Conservation (phyloP, 1,140 invertebrate species). For the Pollicipes pollicipes region DNA sequence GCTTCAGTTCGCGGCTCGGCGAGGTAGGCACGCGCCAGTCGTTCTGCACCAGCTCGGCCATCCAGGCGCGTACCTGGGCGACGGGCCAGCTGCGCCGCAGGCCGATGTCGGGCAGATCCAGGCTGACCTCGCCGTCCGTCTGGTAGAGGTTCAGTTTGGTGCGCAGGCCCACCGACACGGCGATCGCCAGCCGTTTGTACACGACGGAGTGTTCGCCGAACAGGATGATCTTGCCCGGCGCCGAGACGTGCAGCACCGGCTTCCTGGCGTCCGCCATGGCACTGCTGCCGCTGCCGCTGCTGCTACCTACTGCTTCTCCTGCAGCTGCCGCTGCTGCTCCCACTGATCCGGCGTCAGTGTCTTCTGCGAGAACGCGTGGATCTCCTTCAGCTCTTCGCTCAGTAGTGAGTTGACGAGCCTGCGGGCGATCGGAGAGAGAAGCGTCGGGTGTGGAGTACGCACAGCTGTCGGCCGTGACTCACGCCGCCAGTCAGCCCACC, state of each 20-base stretch:
- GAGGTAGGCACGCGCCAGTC: neutral
- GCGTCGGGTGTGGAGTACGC: no score
- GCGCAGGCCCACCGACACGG: conserved; percentile 60
- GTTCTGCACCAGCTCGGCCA: neutral
- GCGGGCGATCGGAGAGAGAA: no score
- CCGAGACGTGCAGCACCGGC: conserved; percentile 45
- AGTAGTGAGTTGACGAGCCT: conserved; percentile 62
- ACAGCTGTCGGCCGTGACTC: no score
- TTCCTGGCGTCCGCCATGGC: conserved; percentile 15
- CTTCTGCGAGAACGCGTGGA: conserved; percentile 85
- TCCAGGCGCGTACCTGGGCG: neutral
- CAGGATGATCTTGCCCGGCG: conserved; percentile 91
- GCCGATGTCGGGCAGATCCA: conserved; percentile 30
- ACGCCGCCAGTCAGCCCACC: no score
- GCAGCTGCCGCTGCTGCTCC: conserved; percentile 34
- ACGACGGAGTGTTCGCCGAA: conserved; percentile 97
- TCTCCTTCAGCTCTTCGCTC: conserved; percentile 65
- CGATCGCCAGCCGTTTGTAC: conserved; percentile 81
- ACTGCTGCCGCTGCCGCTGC: neutral
- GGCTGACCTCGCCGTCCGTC: conserved; percentile 24
- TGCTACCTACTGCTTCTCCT: neutral
- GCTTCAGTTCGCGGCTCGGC: neutral
- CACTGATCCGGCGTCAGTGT: conserved; percentile 74
- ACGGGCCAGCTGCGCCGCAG: conserved; percentile 13
- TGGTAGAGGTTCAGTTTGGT: conserved; percentile 36